A percentile compares a stretch with the other conserved stretches of the same genome.
Conservation (phyloP, 1,140 invertebrate genomes). For the Reticulitermes speratus region DNA sequence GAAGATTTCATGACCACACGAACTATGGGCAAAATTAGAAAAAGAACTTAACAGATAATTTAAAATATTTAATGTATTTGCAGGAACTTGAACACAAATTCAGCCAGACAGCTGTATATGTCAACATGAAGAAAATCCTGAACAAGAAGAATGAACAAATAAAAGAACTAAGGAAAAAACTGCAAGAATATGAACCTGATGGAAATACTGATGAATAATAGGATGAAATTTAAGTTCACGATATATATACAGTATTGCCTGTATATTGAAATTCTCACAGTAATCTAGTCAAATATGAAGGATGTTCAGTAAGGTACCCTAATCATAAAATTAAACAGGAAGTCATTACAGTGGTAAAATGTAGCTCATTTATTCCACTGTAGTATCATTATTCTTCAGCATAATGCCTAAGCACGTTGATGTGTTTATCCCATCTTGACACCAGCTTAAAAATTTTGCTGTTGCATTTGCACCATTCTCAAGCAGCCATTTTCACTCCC, state of each 20-base stretch:
- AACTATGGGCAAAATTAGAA: neutral
- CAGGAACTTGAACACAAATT: slow-evolving; percentile 62
- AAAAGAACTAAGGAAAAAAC: slow-evolving; percentile 45
- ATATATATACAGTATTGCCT: neutral
- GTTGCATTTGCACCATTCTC: too few relatives aligned
- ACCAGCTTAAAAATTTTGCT: too few relatives aligned
- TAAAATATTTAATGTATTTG: slow-evolving; percentile 22
- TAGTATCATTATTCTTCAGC: too few relatives aligned
- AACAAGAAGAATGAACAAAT: slow-evolving; percentile 49
- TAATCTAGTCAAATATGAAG: neutral
- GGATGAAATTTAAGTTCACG: neutral
- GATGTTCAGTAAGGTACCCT: too few relatives aligned
- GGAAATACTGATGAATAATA: slow-evolving; percentile 19
- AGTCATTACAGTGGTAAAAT: too few relatives aligned
- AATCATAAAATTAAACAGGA: too few relatives aligned
- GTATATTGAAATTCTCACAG: neutral
- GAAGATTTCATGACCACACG: neutral
- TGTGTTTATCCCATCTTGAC: too few relatives aligned
- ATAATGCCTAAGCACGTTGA: too few relatives aligned
- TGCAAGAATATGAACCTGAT: slow-evolving; percentile 46
- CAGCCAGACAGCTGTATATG: slow-evolving; percentile 58
- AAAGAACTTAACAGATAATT: neutral
- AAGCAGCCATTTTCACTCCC: too few relatives aligned
- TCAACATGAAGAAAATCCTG: slow-evolving; percentile 62
- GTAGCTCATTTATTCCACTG: too few relatives aligned